Evolutionary conservation across 2,888 invertebrate genomes (phyloP).

Genomic region (Apamea crenata): DNA sequence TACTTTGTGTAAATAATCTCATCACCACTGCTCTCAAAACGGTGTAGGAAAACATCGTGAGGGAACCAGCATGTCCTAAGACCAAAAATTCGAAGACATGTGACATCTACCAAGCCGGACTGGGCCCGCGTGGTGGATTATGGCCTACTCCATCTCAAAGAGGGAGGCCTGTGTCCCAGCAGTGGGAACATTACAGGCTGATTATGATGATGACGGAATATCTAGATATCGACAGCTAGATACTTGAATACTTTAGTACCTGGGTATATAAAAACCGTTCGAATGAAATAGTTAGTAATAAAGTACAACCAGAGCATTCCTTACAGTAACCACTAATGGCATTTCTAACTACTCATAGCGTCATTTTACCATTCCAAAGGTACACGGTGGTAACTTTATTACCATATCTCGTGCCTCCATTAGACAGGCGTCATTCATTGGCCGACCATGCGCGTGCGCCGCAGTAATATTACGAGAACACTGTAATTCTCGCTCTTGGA

Average conservation of each 20-base stretch:
- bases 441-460: conserved; percentile 39
- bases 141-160: no score
- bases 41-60: no score
- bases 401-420: conserved; percentile 69
- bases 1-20: no score
- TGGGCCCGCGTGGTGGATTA: no score
- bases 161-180: no score
- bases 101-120: no score
- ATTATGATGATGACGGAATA: no score
- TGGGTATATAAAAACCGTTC: background rate
- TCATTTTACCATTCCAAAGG: conserved; percentile 39
- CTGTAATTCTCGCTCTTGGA: conserved; percentile 44
- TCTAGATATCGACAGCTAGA: background rate
- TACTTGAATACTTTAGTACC: no score
- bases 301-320: conserved; percentile 27
- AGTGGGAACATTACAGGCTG: no score
- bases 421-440: conserved; percentile 64
- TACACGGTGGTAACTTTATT: conserved; percentile 67
- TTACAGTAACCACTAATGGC: conserved; percentile 28
- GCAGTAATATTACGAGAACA: conserved; percentile 53
- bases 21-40: no score
- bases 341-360: conserved; percentile 25
- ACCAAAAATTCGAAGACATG: no score
- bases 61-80: no score
- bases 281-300: background rate